phyloP scores from a whole-genome alignment of 2,113 vertebrate species.

The Cyanoderma ruficeps region DNA sequence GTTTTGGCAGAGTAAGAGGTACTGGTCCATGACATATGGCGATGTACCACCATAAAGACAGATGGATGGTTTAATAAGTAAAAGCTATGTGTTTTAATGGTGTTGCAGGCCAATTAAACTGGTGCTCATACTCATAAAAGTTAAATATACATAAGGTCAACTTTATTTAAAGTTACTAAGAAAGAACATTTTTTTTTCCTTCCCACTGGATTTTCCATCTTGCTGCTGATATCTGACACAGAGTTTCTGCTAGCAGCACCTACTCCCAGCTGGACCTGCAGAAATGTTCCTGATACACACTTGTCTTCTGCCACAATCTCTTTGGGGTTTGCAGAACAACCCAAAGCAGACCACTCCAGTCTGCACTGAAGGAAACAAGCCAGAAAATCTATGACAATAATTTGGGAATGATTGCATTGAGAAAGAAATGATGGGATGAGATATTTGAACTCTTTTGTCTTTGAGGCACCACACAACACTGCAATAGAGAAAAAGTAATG shows the following conservation, averaged over 20 bases:
- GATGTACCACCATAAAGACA: background rate
- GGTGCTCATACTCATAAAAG: background rate
- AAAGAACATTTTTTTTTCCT: background rate
- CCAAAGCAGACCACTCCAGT: rapidly evolving
- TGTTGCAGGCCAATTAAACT: background rate
- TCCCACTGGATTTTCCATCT: background rate
- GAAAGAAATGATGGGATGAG: background rate
- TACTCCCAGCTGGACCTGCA: background rate
- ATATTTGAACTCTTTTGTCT: background rate
- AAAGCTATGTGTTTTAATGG: background rate
- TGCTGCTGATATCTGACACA: background rate
- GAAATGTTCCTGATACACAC: background rate
- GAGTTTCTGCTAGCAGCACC: background rate
- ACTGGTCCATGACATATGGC: background rate
- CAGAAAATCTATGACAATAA: background rate
- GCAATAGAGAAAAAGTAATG: background rate
- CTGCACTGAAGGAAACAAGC: background rate
- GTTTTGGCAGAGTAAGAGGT: background rate
- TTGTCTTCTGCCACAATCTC: background rate
- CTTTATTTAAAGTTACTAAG: background rate
- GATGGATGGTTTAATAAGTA: background rate
- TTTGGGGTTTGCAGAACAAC: background rate
- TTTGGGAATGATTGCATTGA: background rate
- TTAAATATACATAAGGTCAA: background rate
- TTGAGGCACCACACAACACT: background rate